phyloP scores from a whole-genome alignment of 2,797 vertebrate genomes.

The Hemitrygon akajei region DNA sequence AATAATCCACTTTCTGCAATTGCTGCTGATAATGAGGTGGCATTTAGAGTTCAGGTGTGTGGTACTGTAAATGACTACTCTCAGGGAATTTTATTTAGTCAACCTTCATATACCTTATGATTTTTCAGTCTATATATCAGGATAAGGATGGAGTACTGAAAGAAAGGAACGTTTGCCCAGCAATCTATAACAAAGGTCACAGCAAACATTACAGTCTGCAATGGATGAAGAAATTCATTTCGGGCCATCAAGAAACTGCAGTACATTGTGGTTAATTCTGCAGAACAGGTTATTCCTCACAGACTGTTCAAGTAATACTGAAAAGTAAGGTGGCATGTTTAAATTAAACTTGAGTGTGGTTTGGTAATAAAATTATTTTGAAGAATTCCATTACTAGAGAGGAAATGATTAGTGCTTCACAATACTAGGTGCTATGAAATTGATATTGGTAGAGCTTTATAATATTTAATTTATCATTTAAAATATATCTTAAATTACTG shows the following conservation, averaged over 20 bases:
- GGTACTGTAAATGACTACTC: not conserved
- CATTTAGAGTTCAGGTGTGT: not conserved
- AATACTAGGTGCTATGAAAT: not conserved
- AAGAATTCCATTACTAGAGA: not conserved
- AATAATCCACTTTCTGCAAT: not conserved
- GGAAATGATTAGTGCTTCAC: not conserved
- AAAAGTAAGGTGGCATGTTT: not conserved
- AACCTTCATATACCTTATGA: not conserved
- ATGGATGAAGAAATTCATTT: not conserved
- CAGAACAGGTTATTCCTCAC: not conserved
- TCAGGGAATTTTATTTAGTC: not conserved
- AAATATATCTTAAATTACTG: not conserved
- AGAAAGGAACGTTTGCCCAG: not conserved
- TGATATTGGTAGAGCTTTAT: too few relatives aligned
- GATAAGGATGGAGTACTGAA: not conserved
- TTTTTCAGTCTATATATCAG: not conserved
- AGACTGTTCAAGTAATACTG: not conserved
- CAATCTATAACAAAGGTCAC: not conserved
- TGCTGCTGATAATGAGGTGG: not conserved
- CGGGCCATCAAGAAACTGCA: not conserved
- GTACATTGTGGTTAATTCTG: not conserved
- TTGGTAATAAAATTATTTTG: not conserved
- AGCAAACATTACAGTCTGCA: not conserved
- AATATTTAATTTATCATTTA: too few relatives aligned
- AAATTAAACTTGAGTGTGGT: not conserved